Evolutionary conservation across 2,113 vertebrate genomes (phyloP).

Genomic region (Piaya cayana): DNA sequence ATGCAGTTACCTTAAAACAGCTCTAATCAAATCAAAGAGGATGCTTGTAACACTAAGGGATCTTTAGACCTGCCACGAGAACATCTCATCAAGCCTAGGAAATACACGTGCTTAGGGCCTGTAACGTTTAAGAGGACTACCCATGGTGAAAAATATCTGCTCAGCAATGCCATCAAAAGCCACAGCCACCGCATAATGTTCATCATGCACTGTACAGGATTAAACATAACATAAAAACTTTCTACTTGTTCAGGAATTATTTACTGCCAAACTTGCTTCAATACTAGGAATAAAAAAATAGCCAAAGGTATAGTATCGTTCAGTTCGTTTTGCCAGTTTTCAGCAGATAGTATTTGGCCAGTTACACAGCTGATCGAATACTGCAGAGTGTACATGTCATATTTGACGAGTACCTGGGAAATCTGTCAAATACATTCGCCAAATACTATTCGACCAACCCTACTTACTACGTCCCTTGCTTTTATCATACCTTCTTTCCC

Average conservation of each 20-base stretch:
- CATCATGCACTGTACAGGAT: constrained; percentile 32
- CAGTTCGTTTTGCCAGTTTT: constrained; percentile 10
- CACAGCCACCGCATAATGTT: constrained; percentile 53
- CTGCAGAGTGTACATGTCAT: constrained; percentile 27
- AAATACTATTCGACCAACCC: constrained; percentile 58
- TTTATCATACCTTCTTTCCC: constrained; percentile 70
- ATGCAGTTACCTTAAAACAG: constrained; percentile 37
- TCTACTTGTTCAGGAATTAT: not conserved
- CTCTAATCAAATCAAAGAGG: not conserved
- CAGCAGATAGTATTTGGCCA: constrained; percentile 70
- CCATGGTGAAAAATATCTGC: constrained; percentile 65
- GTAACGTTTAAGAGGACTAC: not conserved
- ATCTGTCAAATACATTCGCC: constrained; percentile 55
- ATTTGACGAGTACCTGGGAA: constrained; percentile 63
- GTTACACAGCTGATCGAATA: constrained; percentile 12
- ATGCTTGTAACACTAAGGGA: not conserved
- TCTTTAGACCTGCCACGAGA: not conserved
- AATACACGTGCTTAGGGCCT: not conserved
- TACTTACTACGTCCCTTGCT: constrained; percentile 63
- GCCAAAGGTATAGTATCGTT: not conserved
- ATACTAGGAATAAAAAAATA: not conserved
- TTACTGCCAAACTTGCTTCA: constrained; percentile 45
- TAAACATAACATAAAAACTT: constrained; percentile 23
- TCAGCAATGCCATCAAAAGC: constrained; percentile 65
- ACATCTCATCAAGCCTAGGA: not conserved